Conservation (phyloP, 2,113 vertebrate species). For the Thoracochromis brauschi region DNA sequence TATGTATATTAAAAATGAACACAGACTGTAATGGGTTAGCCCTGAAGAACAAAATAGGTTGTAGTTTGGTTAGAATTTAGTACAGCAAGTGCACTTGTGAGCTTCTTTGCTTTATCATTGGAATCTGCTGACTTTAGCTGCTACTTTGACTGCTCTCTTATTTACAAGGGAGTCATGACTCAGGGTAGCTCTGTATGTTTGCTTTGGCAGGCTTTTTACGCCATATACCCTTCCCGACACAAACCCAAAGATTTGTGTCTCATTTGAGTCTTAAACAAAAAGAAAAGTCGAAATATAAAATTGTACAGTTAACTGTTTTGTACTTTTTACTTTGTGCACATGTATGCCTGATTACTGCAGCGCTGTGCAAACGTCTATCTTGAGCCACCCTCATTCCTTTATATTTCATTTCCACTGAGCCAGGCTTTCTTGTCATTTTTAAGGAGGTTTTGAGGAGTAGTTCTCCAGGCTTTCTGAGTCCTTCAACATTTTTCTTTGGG, state of each 20-base stretch:
- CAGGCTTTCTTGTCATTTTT: not conserved
- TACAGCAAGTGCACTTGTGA: not conserved
- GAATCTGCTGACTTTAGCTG: not conserved
- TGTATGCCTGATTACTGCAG: not conserved
- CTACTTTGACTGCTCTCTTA: not conserved
- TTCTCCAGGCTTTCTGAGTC: not conserved
- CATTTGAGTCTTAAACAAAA: not conserved
- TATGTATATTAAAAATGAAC: not conserved
- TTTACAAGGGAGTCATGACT: not conserved
- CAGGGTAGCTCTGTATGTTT: not conserved
- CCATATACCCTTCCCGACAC: not conserved
- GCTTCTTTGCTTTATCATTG: not conserved
- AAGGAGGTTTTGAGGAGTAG: not conserved
- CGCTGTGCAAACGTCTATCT: not conserved
- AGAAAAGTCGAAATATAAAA: rapidly evolving
- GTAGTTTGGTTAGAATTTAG: not conserved
- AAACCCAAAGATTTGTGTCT: not conserved
- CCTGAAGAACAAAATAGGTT: not conserved
- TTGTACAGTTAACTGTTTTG: not conserved
- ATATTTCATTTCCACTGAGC: not conserved
- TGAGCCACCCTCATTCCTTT: not conserved
- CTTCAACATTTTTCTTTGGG: not conserved
- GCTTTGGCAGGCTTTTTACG: not conserved
- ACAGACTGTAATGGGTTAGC: not conserved
- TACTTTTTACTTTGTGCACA: not conserved